phyloP scores from a whole-genome alignment of 2,113 vertebrate genomes.

The Cryptomyrus ogoouensis region DNA sequence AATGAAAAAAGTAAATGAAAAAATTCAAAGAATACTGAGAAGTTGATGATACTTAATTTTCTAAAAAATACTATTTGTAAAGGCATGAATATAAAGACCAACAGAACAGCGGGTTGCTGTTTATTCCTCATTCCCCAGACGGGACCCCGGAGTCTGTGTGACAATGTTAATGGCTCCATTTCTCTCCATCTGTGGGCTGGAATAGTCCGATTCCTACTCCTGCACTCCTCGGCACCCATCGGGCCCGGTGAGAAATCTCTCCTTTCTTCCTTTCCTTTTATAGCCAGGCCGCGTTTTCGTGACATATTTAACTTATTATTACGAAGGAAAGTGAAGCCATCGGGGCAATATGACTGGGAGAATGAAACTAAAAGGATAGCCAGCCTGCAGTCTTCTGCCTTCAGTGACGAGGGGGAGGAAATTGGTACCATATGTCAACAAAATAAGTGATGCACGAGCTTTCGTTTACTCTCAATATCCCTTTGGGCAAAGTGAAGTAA shows the following conservation, averaged over 20 bases:
- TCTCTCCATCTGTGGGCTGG: background rate
- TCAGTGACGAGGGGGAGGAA: conserved; percentile 32
- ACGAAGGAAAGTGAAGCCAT: background rate
- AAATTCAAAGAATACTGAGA: background rate
- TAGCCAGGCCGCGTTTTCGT: background rate
- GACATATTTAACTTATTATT: conserved; percentile 2
- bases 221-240: background rate
- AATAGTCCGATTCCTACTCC: background rate
- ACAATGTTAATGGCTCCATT: background rate
- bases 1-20: background rate
- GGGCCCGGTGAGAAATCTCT: background rate
- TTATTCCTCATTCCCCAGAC: background rate
- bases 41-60: background rate
- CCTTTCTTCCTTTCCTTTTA: background rate
- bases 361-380: conserved; percentile 33
- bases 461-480: conserved; percentile 36
- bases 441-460: conserved; percentile 39
- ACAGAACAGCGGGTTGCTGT: background rate
- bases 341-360: conserved; percentile 20
- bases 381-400: conserved; percentile 39
- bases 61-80: background rate
- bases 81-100: background rate
- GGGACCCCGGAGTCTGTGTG: background rate
- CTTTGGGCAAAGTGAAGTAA: conserved; percentile 45
- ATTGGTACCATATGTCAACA: conserved; percentile 58